Conservation (phyloP, 2,888 invertebrate genomes). For the Zygogramma bicolorata region DNA sequence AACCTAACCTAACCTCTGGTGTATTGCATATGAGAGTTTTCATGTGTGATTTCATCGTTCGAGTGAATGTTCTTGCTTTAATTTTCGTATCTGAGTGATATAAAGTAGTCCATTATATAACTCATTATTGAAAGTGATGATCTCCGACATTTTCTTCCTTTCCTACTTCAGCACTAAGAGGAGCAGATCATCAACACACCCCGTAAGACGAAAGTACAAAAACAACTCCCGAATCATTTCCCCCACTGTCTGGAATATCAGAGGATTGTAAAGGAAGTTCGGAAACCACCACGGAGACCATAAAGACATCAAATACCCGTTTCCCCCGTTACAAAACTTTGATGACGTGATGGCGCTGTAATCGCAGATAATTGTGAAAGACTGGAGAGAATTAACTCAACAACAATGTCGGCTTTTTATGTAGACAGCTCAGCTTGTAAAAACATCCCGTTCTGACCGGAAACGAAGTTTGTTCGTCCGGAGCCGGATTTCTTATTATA, state of each 20-base stretch:
- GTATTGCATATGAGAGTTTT: not conserved
- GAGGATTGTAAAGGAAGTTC: conserved; percentile 41
- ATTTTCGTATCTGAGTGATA: too few relatives aligned
- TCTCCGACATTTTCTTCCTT: too few relatives aligned
- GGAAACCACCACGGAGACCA: conserved; percentile 56
- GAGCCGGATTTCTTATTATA: conserved; percentile 57
- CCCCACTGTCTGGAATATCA: conserved; percentile 25
- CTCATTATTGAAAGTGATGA: too few relatives aligned
- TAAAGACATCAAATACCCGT: conserved; percentile 61
- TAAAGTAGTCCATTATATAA: too few relatives aligned
- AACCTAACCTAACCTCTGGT: not conserved
- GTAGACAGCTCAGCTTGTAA: conserved; percentile 60
- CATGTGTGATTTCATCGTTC: too few relatives aligned
- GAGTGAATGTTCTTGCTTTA: too few relatives aligned
- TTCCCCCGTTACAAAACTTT: conserved; percentile 57
- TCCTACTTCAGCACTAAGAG: not conserved
- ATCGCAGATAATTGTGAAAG: conserved; percentile 65
- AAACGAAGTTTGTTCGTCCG: conserved; percentile 61
- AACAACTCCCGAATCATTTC: conserved; percentile 33
- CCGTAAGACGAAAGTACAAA: too few relatives aligned
- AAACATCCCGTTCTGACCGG: conserved; percentile 61
- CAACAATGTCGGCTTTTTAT: conserved; percentile 65
- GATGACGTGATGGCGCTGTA: conserved; percentile 66
- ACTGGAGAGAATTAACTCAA: conserved; percentile 61
- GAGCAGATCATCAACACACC: not conserved